phyloP scores from a whole-genome alignment of 2,888 invertebrate genomes.

The Hypsopygia costalis region DNA sequence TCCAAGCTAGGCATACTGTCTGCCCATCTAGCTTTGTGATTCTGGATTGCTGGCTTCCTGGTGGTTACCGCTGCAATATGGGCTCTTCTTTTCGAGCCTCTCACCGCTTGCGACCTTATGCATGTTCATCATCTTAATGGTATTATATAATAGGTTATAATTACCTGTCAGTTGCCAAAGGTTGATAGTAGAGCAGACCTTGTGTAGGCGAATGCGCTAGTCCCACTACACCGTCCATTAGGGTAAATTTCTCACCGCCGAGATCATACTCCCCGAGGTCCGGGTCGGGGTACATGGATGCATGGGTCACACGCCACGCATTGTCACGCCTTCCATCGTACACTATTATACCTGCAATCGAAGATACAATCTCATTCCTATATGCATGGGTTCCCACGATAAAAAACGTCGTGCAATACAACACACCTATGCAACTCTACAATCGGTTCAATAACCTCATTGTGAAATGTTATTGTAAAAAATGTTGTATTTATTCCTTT shows the following conservation, averaged over 20 bases:
- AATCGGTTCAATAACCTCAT: constrained; percentile 1
- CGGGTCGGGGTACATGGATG: constrained; percentile 92
- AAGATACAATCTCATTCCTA: constrained; percentile 5
- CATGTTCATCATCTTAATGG: no score
- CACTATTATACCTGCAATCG: constrained; percentile 65
- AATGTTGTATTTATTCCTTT: not conserved
- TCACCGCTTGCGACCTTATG: no score
- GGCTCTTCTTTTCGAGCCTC: no score
- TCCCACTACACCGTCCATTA: constrained; percentile 88
- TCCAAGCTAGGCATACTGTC: no score
- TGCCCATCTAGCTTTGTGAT: no score
- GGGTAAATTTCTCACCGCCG: constrained; percentile 83
- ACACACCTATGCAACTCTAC: not conserved
- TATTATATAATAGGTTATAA: constrained; percentile 82
- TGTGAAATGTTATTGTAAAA: not conserved
- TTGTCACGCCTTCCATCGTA: constrained; percentile 87
- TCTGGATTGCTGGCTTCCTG: no score
- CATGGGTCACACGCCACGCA: constrained; percentile 90
- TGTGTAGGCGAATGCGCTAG: constrained; percentile 84
- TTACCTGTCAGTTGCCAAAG: constrained; percentile 85
- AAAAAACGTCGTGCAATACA: not conserved
- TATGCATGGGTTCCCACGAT: not conserved
- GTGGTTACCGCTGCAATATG: no score
- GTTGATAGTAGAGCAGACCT: constrained; percentile 84
- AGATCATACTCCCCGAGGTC: constrained; percentile 88